Conservation (phyloP, 2,797 vertebrate species). For the Paramormyrops hopkinsi region DNA sequence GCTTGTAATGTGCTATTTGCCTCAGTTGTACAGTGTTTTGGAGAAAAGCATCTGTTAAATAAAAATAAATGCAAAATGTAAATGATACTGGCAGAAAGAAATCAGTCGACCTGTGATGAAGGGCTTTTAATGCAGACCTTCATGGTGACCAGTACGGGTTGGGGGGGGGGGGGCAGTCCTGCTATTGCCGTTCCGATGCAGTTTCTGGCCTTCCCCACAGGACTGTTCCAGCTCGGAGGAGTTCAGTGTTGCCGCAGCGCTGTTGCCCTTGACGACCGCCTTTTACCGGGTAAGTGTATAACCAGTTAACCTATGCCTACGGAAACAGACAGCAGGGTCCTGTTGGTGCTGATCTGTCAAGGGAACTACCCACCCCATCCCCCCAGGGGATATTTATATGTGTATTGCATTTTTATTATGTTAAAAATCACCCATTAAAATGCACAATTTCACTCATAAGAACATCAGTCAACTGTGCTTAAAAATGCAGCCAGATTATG, state of each 20-base stretch:
- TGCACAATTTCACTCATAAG: background rate
- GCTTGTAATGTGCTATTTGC: background rate
- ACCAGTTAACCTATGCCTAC: background rate
- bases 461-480: background rate
- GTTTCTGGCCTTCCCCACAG: constrained; percentile 52
- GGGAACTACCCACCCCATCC: background rate
- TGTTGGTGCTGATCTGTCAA: background rate
- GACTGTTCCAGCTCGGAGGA: constrained; percentile 96
- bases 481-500: background rate
- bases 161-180: background rate
- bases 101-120: background rate
- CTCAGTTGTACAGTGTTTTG: background rate
- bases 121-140: background rate
- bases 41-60: background rate
- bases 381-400: background rate
- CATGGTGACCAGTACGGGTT: background rate
- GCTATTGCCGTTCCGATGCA: background rate
- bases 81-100: background rate
- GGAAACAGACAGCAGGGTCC: no score
- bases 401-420: background rate
- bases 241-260: constrained; percentile 80
- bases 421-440: background rate
- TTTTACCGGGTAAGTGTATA: constrained; percentile 87
- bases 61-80: background rate
- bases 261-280: constrained; percentile 86